These are phyloP conservation scores for Spisula solida DNA, from an alignment of 2,888 invertebrate genomes.

Conservation along the genomic window DNA sequence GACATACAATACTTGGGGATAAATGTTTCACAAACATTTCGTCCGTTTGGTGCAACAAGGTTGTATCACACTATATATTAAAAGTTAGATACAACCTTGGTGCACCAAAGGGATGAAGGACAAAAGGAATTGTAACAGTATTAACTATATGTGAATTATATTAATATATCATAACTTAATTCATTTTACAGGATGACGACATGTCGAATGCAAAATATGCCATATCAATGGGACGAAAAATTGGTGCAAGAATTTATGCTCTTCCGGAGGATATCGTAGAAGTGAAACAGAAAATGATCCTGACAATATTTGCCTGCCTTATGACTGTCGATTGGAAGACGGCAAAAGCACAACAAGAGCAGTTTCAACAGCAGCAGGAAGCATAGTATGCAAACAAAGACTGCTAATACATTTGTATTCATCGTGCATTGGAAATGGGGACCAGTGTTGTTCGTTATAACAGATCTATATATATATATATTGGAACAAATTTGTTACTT, in stretches of 20 bases:
- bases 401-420: constrained; percentile 17
- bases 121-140: neutral
- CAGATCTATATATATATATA: constrained; percentile 18
- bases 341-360: constrained; percentile 11
- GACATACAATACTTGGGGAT: too few relatives aligned
- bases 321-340: constrained; percentile 94
- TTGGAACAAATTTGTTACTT: constrained; percentile 16
- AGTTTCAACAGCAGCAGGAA: neutral
- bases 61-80: too few relatives aligned
- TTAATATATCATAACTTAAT: too few relatives aligned
- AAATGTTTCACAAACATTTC: too few relatives aligned
- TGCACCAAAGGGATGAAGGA: constrained; percentile 44
- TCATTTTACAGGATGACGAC: constrained; percentile 89
- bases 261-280: constrained; percentile 99
- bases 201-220: constrained; percentile 99
- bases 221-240: constrained; percentile 98
- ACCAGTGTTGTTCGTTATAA: constrained; percentile 7
- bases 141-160: too few relatives aligned
- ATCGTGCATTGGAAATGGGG: constrained; percentile 11
- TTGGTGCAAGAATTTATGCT: constrained; percentile 99
- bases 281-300: constrained; percentile 99
- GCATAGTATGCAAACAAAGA: neutral
- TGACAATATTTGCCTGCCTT: constrained; percentile 99
- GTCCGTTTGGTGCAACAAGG: too few relatives aligned
- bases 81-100: neutral